Evolutionary conservation across 2,113 vertebrate species (phyloP), one percentile per base, ranked within the genome.

Genomic region (Gallinago media): DNA sequence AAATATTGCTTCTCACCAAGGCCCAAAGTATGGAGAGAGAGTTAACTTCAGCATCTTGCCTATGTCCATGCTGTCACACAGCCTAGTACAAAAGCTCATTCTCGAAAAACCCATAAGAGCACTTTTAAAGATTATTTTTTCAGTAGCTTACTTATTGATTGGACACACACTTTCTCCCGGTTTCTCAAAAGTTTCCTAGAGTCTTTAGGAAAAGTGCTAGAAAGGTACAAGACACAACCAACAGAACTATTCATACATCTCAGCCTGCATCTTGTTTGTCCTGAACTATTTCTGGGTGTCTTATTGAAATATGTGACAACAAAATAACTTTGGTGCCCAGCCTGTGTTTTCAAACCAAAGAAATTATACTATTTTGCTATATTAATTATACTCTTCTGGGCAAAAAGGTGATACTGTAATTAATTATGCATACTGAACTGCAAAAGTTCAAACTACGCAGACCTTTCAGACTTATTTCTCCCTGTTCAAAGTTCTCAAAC

Each of bases 361-460:
- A 52, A 83, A 49, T 67, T 1, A 12, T 23, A 31, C 25, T n/a
- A 9, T 49, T 75, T 54, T 44, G 3, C n/a, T n/a, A 1, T 36
- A 74, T 70, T 38, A 76, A 68, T 86, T 73, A 34, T 2, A 40
- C 19, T 32, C 11, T 47, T 34, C 46, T 52, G 55, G 32, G 54
- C 40, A 23, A 26, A 81, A 89, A 92, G 14, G 9, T 38, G 40
- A 42, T 8, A 8, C 12, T 62, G 5, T 49, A 62, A 89, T 58
- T 31, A 36, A 78, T 87, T 26, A 40, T 38, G 54, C 36, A 12
- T 19, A 70, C 21, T 31, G 74, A 79, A 38, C 23, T 32, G 8
- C 1, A 0, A 7, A 65, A 71, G 8, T 11, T 75, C 11, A 31
- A 50, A 50, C 50, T 6, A n/a, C 2, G 0, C 21, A 27, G 56